Conservation (phyloP, 2,797 vertebrate genomes). For the Muraenolepis orangiensis region DNA sequence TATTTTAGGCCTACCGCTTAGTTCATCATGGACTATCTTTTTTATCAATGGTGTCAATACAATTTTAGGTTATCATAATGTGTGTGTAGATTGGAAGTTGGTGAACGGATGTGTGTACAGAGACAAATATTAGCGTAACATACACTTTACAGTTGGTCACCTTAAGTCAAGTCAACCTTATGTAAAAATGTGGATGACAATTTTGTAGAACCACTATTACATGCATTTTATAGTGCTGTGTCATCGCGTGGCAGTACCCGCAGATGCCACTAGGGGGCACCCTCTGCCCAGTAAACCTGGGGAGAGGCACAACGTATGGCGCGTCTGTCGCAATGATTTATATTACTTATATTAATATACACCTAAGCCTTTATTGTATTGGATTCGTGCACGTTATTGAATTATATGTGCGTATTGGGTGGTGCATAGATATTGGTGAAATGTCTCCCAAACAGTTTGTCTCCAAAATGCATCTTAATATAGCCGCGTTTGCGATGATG, state of each 20-base stretch:
- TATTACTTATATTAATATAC: neutral
- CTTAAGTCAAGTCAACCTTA: neutral
- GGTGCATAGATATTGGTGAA: neutral
- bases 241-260: constrained; percentile 44
- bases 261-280: constrained; percentile 45
- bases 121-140: no score
- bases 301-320: no score
- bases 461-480: neutral
- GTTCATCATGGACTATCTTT: neutral
- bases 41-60: neutral
- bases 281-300: neutral
- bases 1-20: neutral
- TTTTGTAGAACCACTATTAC: neutral
- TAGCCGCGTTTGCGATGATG: neutral
- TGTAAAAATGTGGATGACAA: neutral
- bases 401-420: neutral
- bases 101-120: no score
- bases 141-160: no score
- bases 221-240: constrained; percentile 35
- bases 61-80: neutral
- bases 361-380: neutral
- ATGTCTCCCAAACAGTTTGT: neutral
- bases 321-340: neutral
- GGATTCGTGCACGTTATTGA: neutral
- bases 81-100: neutral